Base-by-base conservation (phyloP, 2,888 invertebrate species). In the Thecocarcelia acutangulata region DNA sequence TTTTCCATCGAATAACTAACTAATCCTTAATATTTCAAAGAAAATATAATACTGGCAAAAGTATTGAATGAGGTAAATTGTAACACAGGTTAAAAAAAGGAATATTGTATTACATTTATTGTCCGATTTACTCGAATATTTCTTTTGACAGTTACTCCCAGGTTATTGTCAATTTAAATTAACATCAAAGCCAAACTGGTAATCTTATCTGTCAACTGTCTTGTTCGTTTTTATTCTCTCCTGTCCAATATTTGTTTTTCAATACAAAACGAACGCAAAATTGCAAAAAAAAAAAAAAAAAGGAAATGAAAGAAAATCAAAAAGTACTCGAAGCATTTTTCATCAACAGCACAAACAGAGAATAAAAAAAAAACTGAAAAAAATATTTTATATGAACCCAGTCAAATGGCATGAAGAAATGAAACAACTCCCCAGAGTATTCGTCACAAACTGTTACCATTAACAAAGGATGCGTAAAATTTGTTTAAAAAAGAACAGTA, bases 81-180 rank as follows among this genome's bases (percentile, higher is more conserved):
- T 46, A 17, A 2, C 11, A 44, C 37, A 37, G 15, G 52, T 52
- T 13, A 8, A 15, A n/a, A 17, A 11, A 8, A 52, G 3, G 21
- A 24, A 46, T 33, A 44, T 28, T 28, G 17, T 15, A 66, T 19
- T 44, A 15, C 9, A 56, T 40, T 28, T 24, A 6, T 11, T 68
- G 44, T 48, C 33, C 15, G 33, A 3, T 12, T 19, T 24, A 28
- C n/a, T n/a, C n/a, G n/a, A n/a, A n/a, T 73, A 24, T 58, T 52
- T 44, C 59, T 40, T 24, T 73, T 68, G 17, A 19, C 61, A 33
- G 33, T 33, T 66, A 75, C 54, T 74, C 74, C 74, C 78, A 46
- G 64, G 74, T 58, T 70, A 70, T 69, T 82, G 78, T 78, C 82
- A 82, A 78, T 82, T 82, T 70, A 74, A 64, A 82, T 82, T 78